Evolutionary conservation across 2,113 vertebrate species (phyloP), one percentile per base, ranked within the genome.

Genomic region (Otolemur garnettii): DNA sequence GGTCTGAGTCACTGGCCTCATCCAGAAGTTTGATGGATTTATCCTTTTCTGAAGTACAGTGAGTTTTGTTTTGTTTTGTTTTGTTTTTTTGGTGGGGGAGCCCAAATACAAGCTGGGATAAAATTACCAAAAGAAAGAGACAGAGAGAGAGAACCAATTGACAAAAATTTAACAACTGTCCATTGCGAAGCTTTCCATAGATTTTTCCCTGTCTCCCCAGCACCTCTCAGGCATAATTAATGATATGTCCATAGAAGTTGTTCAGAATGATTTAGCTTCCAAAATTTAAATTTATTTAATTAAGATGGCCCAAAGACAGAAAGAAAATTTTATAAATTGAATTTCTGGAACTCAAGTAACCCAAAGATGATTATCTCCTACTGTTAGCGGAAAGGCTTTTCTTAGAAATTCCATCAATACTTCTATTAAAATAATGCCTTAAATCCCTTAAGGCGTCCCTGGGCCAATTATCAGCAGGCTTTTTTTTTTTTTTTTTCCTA

Each of bases 381-480:
- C 77, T 24, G 30, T 17, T 50, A 80, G 45, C 66, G 68, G 90
- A 93, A 59, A 82, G 69, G 5, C 59, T 60, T 87, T 96, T 93
- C 80, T 91, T 96, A 91, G 94, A 95, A 96, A 91, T 75, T 11
- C 59, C 28, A 81, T 92, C 89, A 93, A 62, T 95, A 93, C 89
- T 92, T 95, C 95, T 79, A 74, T 64, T 82, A 68, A 87, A 95
- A 95, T 42, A 92, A 94, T 22, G 24, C 91, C 83, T 93, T 80
- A 55, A 80, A 79, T 72, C 93, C 68, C 93, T 91, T 74, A 22
- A 26, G 83, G 26, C 21, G 91, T 33, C 71, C n/a, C 60, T 87
- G 35, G 21, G 15, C 83, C 87, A 97, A 97, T 96, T 96, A 97
- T 96, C 75, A 93, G 66, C 30, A 81, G 68, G 59, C 18, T 90